phyloP scores from a whole-genome alignment of 1,140 invertebrate species.

The Manduca sexta region DNA sequence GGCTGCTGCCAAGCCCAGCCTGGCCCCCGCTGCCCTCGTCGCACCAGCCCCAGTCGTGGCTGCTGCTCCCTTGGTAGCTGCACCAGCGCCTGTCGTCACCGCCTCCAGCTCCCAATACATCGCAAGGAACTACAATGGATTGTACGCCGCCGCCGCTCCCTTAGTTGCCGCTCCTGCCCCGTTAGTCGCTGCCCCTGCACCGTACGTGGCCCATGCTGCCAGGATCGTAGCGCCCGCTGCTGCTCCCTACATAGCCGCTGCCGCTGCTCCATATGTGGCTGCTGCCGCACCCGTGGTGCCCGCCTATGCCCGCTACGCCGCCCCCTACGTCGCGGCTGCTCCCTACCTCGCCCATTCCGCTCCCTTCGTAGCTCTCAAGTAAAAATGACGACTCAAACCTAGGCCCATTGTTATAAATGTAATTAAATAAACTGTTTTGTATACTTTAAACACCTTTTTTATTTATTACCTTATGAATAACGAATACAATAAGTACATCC shows the following conservation, averaged over 20 bases:
- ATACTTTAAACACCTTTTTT: constrained; percentile 2
- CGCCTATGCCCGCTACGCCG: constrained; percentile 17
- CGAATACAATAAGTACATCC: not conserved
- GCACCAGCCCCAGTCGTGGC: constrained; percentile 45
- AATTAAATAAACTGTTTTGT: constrained; percentile 17
- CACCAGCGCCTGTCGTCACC: constrained; percentile 75
- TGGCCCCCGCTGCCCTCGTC: constrained; percentile 45
- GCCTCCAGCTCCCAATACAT: constrained; percentile 78
- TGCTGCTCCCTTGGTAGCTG: constrained; percentile 39
- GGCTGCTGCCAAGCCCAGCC: constrained; percentile 54
- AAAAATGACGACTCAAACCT: constrained; percentile 27
- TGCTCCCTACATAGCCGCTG: constrained; percentile 36
- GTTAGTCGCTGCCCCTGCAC: constrained; percentile 41
- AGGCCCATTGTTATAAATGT: not conserved
- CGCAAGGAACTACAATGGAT: constrained; percentile 76
- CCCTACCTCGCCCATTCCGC: constrained; percentile 58
- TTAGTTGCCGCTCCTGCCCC: constrained; percentile 40
- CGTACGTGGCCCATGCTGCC: constrained; percentile 22
- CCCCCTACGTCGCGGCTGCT: constrained; percentile 27
- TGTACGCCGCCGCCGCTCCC: constrained; percentile 48
- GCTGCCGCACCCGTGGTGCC: constrained; percentile 32
- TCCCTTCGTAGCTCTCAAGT: constrained; percentile 40
- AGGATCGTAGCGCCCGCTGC: constrained; percentile 14
- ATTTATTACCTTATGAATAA: not conserved
- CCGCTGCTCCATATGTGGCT: constrained; percentile 34